A percentile compares a stretch with the other conserved stretches of the same genome.
Conservation (phyloP, 2,113 vertebrate genomes). For the Mesitornis unicolor region DNA sequence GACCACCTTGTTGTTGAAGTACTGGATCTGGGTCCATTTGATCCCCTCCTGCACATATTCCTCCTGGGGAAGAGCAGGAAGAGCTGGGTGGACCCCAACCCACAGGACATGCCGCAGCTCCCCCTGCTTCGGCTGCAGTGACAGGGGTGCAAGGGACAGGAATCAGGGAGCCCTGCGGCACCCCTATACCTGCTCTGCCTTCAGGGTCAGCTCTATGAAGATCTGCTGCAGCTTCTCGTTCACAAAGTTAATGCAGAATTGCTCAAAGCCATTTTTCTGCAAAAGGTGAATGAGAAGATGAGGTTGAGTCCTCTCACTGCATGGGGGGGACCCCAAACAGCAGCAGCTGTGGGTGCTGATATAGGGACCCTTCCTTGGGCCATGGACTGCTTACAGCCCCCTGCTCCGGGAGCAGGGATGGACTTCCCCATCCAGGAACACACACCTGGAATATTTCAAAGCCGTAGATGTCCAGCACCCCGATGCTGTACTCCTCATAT, state of each 20-base stretch:
- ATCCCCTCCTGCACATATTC: constrained; percentile 97
- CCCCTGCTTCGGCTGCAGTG: background rate
- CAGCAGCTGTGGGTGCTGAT: background rate
- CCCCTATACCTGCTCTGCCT: constrained; percentile 89
- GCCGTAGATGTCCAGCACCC: constrained; percentile 96
- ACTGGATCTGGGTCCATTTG: constrained; percentile 94
- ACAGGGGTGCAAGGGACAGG: background rate
- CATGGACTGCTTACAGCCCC: rapidly evolving
- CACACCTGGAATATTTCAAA: constrained; percentile 97
- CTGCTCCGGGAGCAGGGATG: background rate
- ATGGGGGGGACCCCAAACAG: rapidly evolving
- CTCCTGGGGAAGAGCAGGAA: constrained; percentile 77
- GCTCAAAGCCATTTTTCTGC: constrained; percentile 96
- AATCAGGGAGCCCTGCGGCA: background rate
- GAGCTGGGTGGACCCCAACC: rapidly evolving
- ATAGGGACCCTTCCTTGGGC: background rate
- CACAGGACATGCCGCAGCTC: background rate
- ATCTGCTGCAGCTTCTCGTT: constrained; percentile 98
- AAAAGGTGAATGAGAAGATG: background rate
- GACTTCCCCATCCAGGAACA: background rate
- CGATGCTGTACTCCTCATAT: constrained; percentile 87
- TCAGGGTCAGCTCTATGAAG: constrained; percentile 96
- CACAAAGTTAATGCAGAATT: constrained; percentile 99
- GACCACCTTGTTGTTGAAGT: constrained; percentile 98
- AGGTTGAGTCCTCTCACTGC: background rate